Base-by-base conservation (phyloP, 2,888 invertebrate species). In the Pyrrhosoma nymphula region DNA sequence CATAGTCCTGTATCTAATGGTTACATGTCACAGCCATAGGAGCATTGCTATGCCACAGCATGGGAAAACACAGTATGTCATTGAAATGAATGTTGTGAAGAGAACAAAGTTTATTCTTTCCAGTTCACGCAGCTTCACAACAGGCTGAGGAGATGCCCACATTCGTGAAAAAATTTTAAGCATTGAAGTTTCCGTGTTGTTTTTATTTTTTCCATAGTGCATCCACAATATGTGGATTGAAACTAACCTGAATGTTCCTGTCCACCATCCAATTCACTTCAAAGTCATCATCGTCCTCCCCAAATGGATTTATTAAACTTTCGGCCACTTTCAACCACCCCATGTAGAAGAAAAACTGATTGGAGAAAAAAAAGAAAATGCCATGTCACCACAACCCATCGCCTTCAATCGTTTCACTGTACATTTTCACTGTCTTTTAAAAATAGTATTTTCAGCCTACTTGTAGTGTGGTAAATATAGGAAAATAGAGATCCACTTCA, bases 251-350 rank as follows among this genome's bases (percentile, higher is more conserved):
- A 95, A 98, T 97, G 97, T 99, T 99, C 96, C 99, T 98, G 97
- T 99, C 99, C 95, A 99, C 98, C 97, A 99, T 98, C 99, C 99
- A 99, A 96, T 99, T 99, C 18, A 98, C 98, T 97, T 99, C 99
- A 96, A 99, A 99, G 96, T 99, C 99, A 96, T 99, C 99, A 96
- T 99, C 99, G 96, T 99, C 99, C 96, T 99, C 99, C 0, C 99
- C 99, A 96, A 99, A 99, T 0, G 99, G 99, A 97, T 99, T 99
- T 96, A 99, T 99, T 90, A 97, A 96, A 95, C 97, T 97, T 96
- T 97, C 97, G 2, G 97, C 97, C 90, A 97, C 97, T 96, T 97
- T 97, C 69, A 97, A 96, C 97, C 97, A 97, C 20, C 97, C 97
- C 97, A 97, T 97, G 96, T 97, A 97, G 96, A 97, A 97, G 96